phyloP scores from a whole-genome alignment of 2,113 vertebrate genomes.

The Myotis yumanensis region DNA sequence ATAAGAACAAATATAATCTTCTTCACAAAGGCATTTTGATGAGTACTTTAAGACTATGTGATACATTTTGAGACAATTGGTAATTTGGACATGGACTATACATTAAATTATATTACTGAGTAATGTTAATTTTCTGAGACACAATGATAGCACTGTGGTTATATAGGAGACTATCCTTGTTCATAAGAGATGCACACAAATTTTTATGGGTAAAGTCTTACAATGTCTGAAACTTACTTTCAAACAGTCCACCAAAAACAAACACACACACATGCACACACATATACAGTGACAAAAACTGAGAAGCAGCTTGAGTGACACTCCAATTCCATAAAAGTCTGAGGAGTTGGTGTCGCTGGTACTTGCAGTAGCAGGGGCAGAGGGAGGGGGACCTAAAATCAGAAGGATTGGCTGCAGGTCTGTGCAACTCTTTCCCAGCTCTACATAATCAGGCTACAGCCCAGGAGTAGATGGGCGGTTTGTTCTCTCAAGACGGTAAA shows the following conservation, averaged over 20 bases:
- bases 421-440: background rate
- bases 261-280: background rate
- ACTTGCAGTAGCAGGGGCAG: background rate
- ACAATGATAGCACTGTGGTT: background rate
- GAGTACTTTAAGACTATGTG: background rate
- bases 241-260: background rate
- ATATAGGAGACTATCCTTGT: background rate
- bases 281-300: background rate
- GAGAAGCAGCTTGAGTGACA: background rate
- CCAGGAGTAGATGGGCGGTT: background rate
- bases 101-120: background rate
- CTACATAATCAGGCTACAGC: background rate
- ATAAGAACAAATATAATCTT: slow-evolving; percentile 19
- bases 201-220: background rate
- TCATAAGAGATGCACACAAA: background rate
- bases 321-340: background rate
- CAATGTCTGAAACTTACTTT: background rate
- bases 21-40: background rate
- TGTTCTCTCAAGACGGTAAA: background rate
- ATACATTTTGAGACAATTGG: background rate
- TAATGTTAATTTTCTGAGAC: background rate
- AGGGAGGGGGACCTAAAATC: background rate
- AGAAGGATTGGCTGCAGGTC: background rate
- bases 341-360: background rate
- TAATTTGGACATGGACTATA: background rate